Conservation (phyloP, 2,797 vertebrate species). For the Melanotaenia nigrans region DNA sequence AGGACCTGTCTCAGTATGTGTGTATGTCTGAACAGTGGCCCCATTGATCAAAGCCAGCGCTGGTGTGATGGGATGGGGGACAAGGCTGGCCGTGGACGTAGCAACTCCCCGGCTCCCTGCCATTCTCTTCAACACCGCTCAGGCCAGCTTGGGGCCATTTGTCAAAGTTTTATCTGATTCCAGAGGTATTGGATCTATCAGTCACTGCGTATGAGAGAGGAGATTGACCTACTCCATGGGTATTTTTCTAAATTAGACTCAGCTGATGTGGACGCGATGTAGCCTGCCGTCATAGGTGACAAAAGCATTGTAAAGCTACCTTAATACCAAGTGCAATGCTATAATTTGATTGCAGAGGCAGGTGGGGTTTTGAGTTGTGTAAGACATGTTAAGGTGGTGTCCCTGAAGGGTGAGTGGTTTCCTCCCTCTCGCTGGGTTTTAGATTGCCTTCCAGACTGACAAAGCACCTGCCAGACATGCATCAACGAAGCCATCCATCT, state of each 20-base stretch:
- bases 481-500: conserved; percentile 86
- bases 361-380: conserved; percentile 65
- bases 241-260: conserved; percentile 85
- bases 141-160: conserved; percentile 84
- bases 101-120: conserved; percentile 52
- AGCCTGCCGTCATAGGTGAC: conserved; percentile 65
- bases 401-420: conserved; percentile 82
- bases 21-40: conserved; percentile 73
- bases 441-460: conserved; percentile 88
- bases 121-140: conserved; percentile 76
- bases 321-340: conserved; percentile 59
- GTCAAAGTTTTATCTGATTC: conserved; percentile 99
- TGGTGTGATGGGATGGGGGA: conserved; percentile 86
- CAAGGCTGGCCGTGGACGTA: conserved; percentile 78
- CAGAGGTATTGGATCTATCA: conserved; percentile 94
- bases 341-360: conserved; percentile 77
- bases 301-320: conserved; percentile 57
- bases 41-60: conserved; percentile 90
- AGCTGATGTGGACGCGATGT: conserved; percentile 75
- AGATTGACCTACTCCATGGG: conserved; percentile 86
- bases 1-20: conserved; percentile 67
- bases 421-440: conserved; percentile 74
- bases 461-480: conserved; percentile 88
- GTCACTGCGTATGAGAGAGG: conserved; percentile 89
- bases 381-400: conserved; percentile 72